Evolutionary conservation across 2,113 vertebrate genomes (phyloP).

Genomic region (Oreocharis arfaki): DNA sequence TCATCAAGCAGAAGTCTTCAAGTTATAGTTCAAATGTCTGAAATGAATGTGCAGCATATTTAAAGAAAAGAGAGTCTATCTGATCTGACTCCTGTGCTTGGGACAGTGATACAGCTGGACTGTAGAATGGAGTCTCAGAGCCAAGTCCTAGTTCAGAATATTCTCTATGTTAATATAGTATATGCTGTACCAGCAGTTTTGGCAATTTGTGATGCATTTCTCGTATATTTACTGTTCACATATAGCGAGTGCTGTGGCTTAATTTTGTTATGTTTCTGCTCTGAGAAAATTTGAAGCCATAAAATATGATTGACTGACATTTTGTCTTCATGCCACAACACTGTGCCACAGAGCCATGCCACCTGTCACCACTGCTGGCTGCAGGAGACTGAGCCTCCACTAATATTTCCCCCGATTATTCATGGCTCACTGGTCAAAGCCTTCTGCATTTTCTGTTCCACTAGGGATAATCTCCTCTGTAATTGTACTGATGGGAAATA

Average conservation of each 20-base stretch:
- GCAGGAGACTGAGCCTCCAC: neutral
- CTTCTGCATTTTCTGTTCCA: neutral
- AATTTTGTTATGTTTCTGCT: neutral
- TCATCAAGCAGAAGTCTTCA: neutral
- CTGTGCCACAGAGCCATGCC: neutral
- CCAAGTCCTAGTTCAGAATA: neutral
- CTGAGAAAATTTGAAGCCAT: neutral
- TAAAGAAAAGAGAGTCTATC: neutral
- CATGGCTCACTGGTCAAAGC: neutral
- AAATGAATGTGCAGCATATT: neutral
- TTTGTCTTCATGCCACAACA: neutral
- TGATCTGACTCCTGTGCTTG: neutral
- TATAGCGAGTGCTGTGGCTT: neutral
- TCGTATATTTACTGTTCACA: neutral
- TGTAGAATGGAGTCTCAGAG: neutral
- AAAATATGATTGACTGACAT: slow-evolving; percentile 3
- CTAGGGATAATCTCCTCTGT: neutral
- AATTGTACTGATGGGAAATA: neutral
- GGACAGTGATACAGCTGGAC: neutral
- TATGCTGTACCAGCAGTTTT: neutral
- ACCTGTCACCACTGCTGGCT: neutral
- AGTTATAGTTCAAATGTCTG: neutral
- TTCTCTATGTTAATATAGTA: neutral
- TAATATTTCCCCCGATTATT: neutral
- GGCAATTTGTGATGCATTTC: neutral